Conservation (phyloP, 2,888 invertebrate species). For the Heliconius aoede region DNA sequence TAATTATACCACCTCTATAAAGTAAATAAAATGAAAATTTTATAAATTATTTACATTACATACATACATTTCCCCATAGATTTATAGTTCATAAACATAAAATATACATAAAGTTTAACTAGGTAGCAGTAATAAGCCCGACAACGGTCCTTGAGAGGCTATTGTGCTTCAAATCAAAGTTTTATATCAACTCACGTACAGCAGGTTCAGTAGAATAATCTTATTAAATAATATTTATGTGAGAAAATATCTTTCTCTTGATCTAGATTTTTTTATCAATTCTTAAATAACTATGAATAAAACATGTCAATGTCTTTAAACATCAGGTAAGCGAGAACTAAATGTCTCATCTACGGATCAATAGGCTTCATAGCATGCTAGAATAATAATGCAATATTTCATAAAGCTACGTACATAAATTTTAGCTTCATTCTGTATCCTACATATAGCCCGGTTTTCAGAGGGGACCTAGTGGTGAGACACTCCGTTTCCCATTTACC, state of each 20-base stretch:
- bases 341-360: too few species aligned
- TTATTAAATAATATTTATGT: neutral
- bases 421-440: neutral
- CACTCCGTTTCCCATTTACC: neutral
- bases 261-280: neutral
- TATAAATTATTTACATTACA: neutral
- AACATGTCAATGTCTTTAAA: too few species aligned
- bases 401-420: neutral
- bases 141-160: conserved; percentile 26
- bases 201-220: neutral
- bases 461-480: too few species aligned
- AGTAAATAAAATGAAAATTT: neutral
- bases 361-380: neutral
- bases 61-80: neutral
- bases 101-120: conserved; percentile 33
- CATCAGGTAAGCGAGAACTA: too few species aligned
- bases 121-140: conserved; percentile 27
- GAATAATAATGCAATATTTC: neutral
- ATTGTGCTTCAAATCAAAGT: conserved; percentile 5
- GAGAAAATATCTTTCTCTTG: neutral
- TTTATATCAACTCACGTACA: neutral
- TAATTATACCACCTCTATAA: neutral
- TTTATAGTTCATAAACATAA: conserved; percentile 32
- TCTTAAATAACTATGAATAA: too few species aligned
- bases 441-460: neutral